Percentiles rank a stretch among this genome's conserved stretches.
phyloP scores from a whole-genome alignment of 2,797 vertebrate genomes.

The Steatocranus sp. region DNA sequence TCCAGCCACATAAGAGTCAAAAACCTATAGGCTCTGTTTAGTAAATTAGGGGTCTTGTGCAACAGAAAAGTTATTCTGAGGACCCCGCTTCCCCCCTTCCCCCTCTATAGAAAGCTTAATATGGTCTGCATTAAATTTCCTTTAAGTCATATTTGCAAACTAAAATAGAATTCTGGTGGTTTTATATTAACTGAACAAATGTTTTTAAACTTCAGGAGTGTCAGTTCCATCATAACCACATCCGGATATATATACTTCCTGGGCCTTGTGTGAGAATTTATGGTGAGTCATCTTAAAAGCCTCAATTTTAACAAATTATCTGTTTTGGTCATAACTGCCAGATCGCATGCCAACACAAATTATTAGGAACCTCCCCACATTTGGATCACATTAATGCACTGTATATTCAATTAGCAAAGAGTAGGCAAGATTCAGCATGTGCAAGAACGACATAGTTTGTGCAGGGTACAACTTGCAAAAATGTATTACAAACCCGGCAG shows the following conservation, averaged over 20 bases:
- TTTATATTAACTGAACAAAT: not conserved
- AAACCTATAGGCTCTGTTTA: not conserved
- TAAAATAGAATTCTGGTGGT: not conserved
- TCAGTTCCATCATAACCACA: not conserved
- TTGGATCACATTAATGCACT: conserved; percentile 1
- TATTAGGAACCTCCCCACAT: not conserved
- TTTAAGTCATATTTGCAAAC: not conserved
- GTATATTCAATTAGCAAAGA: not conserved
- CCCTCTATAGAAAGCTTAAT: not conserved
- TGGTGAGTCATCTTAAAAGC: not conserved
- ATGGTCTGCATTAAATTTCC: not conserved
- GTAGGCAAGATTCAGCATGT: conserved; percentile 30
- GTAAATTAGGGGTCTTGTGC: not conserved
- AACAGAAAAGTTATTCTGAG: not conserved
- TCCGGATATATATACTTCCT: not conserved
- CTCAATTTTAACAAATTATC: conserved; percentile 21
- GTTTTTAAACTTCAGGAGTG: not conserved
- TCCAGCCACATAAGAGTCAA: not conserved
- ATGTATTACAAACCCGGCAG: conserved; percentile 7
- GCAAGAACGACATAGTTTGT: not conserved
- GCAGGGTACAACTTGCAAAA: conserved; percentile 7
- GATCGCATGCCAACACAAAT: not conserved
- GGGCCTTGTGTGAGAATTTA: not conserved
- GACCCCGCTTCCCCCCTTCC: rapidly evolving
- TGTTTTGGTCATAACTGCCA: conserved; percentile 14